A percentile compares a stretch with the other conserved stretches of the same genome.
Evolutionary conservation across 2,888 invertebrate species (phyloP).

Genomic region (Prosopocoilus inquinatus): DNA sequence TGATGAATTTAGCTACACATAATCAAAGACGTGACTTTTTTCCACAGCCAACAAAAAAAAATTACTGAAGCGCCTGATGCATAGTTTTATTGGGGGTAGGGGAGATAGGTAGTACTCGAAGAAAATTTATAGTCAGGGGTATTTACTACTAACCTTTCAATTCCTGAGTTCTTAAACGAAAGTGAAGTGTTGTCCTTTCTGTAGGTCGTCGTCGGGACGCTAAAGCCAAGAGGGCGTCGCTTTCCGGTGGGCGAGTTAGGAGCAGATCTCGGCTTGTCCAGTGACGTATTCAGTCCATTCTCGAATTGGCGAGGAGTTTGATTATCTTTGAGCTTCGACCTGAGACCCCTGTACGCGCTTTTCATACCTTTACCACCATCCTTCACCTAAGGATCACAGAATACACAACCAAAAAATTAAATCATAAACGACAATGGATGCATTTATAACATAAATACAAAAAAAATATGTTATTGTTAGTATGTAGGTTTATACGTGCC

Average conservation of each 20-base stretch:
- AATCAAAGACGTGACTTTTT: too few relatives aligned
- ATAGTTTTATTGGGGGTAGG: too few relatives aligned
- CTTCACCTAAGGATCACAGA: slow-evolving; percentile 57
- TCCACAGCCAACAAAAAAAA: too few relatives aligned
- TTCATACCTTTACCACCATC: slow-evolving; percentile 74
- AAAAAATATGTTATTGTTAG: too few relatives aligned
- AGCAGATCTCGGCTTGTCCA: slow-evolving; percentile 59
- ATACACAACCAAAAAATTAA: too few relatives aligned
- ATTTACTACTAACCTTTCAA: slow-evolving; percentile 39
- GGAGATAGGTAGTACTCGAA: too few relatives aligned
- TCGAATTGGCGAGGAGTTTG: slow-evolving; percentile 43
- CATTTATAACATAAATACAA: too few relatives aligned
- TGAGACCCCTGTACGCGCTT: slow-evolving; percentile 74
- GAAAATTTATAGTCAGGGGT: background rate
- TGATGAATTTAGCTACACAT: too few relatives aligned
- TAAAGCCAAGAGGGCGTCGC: slow-evolving; percentile 50
- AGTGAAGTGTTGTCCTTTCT: slow-evolving; percentile 44
- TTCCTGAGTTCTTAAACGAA: slow-evolving; percentile 41
- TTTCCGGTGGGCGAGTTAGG: slow-evolving; percentile 66
- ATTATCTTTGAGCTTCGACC: slow-evolving; percentile 60
- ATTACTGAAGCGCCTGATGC: too few relatives aligned
- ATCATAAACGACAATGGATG: too few relatives aligned
- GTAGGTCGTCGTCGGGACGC: slow-evolving; percentile 45
- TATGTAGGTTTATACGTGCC: too few relatives aligned
- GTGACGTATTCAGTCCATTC: slow-evolving; percentile 39